Evolutionary conservation across 2,797 vertebrate species (phyloP), one percentile per base, ranked within the genome.

Genomic region (Momotus momota): DNA sequence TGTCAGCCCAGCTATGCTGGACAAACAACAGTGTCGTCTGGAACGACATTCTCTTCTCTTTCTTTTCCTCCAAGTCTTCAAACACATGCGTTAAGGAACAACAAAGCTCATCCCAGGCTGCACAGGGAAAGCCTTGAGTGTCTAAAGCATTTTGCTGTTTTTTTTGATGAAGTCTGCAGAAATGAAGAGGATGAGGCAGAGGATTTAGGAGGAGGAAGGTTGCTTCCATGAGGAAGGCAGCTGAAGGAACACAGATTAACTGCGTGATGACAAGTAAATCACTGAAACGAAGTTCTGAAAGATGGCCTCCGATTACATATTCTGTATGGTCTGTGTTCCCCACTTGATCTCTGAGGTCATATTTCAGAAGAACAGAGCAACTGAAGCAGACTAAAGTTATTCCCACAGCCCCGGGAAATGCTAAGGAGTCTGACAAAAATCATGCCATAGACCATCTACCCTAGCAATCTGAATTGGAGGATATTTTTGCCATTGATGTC

Each of bases 291-390:
- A 78, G 55, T 54, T 95, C 33, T 81, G 80, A 81, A 55, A 22
- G 86, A 58, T 64, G 62, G 82, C 14, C 41, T 87, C 43, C 0
- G 9, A 81, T 88, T 11, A 4, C 2, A 4, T 19, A 46, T 58
- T 52, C 74, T 55, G 35, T n/a, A 21, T 31, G 77, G 26, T 67
- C 31, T 26, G 3, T 19, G 48, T 65, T 88, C 80, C 74, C 82
- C 86, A 80, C 49, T 38, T 40, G 46, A 27, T n/a, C 8, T 73
- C 89, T 9, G 7, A 69, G 74, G 60, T 52, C 18, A 0, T 92
- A 85, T 92, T 96, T 96, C 93, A 97, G 71, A 65, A 43, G 52
- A 93, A 61, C 43, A 43, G 67, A 94, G 81, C 67, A 85, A 55
- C 27, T 85, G 54, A 85, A 86, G 78, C 43, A 85, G 60, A 45